phyloP scores from a whole-genome alignment of 2,113 vertebrate genomes.

The human (Homo sapiens) region GRCh38 chrX:94066501-94067000 shows the following conservation, averaged over 20 bases:
- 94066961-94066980: neutral
- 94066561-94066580: too few species aligned
- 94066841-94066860: neutral
- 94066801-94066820: neutral
- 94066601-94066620: neutral
- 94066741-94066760: neutral
- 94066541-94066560: too few species aligned
- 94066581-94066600: neutral
- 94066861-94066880: neutral
- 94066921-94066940: neutral
- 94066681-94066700: constrained; percentile 26
- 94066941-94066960: neutral
- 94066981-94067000: too few species aligned
- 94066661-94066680: neutral
- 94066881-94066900: neutral
- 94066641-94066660: neutral
- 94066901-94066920: neutral
- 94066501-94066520: neutral
- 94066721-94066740: neutral
- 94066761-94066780: constrained; percentile 3
- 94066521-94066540: constrained; percentile 10
- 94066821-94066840: neutral
- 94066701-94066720: neutral
- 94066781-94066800: neutral
- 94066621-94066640: constrained; percentile 29